phyloP scores from a whole-genome alignment of 2,888 invertebrate species.

The Halictus quadricinctus region DNA sequence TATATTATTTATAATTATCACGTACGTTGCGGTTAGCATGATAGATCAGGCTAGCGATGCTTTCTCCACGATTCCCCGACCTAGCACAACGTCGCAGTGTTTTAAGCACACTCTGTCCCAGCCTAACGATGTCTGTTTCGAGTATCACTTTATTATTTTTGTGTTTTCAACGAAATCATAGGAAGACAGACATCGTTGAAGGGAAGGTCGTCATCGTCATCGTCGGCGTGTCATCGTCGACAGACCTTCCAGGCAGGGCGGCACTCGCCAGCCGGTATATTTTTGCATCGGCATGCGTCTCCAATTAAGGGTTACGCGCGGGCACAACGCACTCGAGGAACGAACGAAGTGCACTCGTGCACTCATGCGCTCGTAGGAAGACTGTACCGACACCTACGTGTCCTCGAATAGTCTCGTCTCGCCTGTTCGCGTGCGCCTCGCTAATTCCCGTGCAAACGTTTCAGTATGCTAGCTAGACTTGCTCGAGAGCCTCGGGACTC shows the following conservation, averaged over 20 bases:
- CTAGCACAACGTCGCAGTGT: neutral
- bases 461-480: neutral
- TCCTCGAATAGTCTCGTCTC: conserved; percentile 13
- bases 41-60: no score
- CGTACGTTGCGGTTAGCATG: neutral
- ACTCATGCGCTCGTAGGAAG: conserved; percentile 21
- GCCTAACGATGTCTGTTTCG: conserved; percentile 4
- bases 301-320: conserved; percentile 56
- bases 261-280: conserved; percentile 14
- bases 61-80: neutral
- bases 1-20: neutral
- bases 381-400: conserved; percentile 27
- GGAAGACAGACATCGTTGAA: neutral
- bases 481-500: neutral
- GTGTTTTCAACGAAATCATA: neutral
- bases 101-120: neutral
- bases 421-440: neutral
- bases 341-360: conserved; percentile 29
- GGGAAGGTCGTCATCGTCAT: neutral
- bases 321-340: conserved; percentile 34
- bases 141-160: neutral
- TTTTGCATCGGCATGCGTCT: conserved; percentile 48
- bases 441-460: neutral
- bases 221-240: neutral
- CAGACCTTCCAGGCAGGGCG: neutral